Base-by-base conservation (phyloP, 37 sponge, comb jelly and placozoan genomes). In the Tethya wilhelma region DNA sequence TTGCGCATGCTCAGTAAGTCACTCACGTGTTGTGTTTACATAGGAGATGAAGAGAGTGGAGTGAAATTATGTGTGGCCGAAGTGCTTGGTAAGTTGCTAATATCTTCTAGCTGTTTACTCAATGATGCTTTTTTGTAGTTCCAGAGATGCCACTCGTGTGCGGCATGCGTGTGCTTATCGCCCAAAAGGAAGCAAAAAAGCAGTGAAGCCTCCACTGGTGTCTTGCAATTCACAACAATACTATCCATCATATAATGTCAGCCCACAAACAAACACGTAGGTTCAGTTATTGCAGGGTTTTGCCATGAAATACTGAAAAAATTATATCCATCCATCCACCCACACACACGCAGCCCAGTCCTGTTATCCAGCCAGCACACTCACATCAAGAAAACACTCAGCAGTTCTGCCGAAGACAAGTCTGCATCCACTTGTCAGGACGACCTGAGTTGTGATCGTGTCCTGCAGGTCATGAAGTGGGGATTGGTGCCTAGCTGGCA, bases 401-500 rank as follows among this genome's bases (percentile, higher is more conserved):
- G n/a, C n/a, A n/a, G n/a, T n/a, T n/a, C n/a, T n/a, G n/a, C n/a
- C n/a, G n/a, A n/a, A n/a, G n/a, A n/a, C n/a, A n/a, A n/a, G n/a
- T n/a, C n/a, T n/a, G n/a, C n/a, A n/a, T n/a, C n/a, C n/a, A n/a
- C n/a, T n/a, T n/a, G n/a, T n/a, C n/a, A n/a, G n/a, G n/a, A n/a
- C n/a, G n/a, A n/a, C n/a, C n/a, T n/a, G n/a, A n/a, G n/a, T n/a
- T n/a, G 74, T 44, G 96, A 90, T 29, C 79, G 97, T 14, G 87
- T 96, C 4, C 57, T 96, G 42, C 97, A 96, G 76, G 44, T 69
- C 20, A 96, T 96, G 97, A 88, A 91, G 69, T 96, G 97, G 97
- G 97, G 97, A 19, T 73, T 96, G 0, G 77, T 96, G 20, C 97
- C 97, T 7, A 72, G 78, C 43, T 96, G 97, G 97, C 89, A 94